Percentiles rank a stretch among this genome's conserved stretches.
Conservation (phyloP, 2,113 vertebrate species). For the Bujurquina vittata region DNA sequence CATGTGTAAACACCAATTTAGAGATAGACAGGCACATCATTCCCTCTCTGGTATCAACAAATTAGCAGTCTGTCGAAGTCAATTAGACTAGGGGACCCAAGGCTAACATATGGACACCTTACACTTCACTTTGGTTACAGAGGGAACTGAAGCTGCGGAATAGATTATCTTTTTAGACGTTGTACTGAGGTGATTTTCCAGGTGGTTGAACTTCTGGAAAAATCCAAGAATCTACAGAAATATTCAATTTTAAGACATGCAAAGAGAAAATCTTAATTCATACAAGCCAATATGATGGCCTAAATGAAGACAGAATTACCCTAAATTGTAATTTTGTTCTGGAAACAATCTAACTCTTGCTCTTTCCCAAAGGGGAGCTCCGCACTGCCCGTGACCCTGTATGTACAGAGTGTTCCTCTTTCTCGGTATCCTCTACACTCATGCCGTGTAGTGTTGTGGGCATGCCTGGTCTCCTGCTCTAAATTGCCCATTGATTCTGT, state of each 20-base stretch:
- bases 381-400: constrained; percentile 22
- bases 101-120: constrained; percentile 77
- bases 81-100: constrained; percentile 83
- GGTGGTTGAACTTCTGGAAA: constrained; percentile 53
- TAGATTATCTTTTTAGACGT: constrained; percentile 22
- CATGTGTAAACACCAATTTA: constrained; percentile 92
- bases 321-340: neutral
- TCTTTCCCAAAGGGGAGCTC: constrained; percentile 35
- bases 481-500: constrained; percentile 82
- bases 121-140: constrained; percentile 41
- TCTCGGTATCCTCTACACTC: constrained; percentile 46
- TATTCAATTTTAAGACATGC: constrained; percentile 9
- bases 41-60: constrained; percentile 91
- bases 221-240: neutral
- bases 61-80: constrained; percentile 90
- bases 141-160: constrained; percentile 37
- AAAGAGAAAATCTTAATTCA: neutral
- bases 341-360: constrained; percentile 22
- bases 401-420: constrained; percentile 44
- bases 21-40: constrained; percentile 92
- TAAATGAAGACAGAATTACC: neutral
- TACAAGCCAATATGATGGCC: neutral
- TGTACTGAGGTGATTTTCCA: constrained; percentile 19
- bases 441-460: constrained; percentile 61
- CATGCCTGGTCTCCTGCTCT: constrained; percentile 76